phyloP scores from a whole-genome alignment of 53 echinoderm and acorn worm species.

The Holothuria leucospilota region DNA sequence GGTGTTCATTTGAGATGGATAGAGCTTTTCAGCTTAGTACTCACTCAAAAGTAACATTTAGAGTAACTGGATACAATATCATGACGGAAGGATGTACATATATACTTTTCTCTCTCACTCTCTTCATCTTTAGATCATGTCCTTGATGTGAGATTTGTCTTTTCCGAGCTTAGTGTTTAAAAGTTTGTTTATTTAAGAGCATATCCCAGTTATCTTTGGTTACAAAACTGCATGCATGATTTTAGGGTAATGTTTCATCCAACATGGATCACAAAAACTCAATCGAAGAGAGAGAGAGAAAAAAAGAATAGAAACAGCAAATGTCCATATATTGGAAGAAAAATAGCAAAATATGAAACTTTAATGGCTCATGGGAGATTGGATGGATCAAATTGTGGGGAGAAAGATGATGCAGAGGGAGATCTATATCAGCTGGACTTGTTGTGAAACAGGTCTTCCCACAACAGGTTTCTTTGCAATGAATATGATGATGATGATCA shows the following conservation, averaged over 20 bases:
- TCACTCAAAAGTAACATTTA: constrained; percentile 53
- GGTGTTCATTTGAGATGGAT: constrained; percentile 31
- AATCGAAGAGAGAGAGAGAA: neutral
- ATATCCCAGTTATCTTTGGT: constrained; percentile 49
- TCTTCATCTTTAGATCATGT: constrained; percentile 39
- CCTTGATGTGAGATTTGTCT: constrained; percentile 45
- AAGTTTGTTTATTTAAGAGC: constrained; percentile 47
- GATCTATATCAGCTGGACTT: constrained; percentile 23
- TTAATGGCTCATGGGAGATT: constrained; percentile 53
- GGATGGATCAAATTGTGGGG: constrained; percentile 27
- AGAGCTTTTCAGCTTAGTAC: constrained; percentile 34
- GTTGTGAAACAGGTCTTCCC: constrained; percentile 27
- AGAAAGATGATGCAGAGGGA: constrained; percentile 5
- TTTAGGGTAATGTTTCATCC: constrained; percentile 45
- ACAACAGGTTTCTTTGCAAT: neutral
- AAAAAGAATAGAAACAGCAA: constrained; percentile 14
- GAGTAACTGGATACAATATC: constrained; percentile 43
- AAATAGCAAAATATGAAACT: constrained; percentile 52
- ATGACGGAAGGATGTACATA: constrained; percentile 34
- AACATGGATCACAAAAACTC: constrained; percentile 16
- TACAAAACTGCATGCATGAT: constrained; percentile 59
- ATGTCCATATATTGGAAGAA: constrained; percentile 42
- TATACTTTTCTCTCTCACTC: constrained; percentile 26
- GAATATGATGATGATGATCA: too few relatives aligned
- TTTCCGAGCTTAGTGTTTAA: constrained; percentile 39